Conservation (phyloP, 2,113 vertebrate species). For the Anseranas semipalmata region DNA sequence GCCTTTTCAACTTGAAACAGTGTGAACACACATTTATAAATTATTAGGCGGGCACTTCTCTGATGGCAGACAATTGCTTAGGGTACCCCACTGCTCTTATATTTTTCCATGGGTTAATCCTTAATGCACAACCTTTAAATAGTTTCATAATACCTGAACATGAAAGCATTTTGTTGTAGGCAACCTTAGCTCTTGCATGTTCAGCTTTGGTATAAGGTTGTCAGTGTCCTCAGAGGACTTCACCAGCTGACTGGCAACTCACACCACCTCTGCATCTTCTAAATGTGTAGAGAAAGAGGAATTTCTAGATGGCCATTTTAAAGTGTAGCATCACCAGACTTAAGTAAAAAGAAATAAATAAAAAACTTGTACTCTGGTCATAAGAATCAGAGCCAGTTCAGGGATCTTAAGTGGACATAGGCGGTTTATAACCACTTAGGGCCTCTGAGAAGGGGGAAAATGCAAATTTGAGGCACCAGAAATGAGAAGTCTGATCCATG, state of each 20-base stretch:
- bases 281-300: accelerated
- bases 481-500: neutral
- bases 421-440: neutral
- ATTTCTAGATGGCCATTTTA: neutral
- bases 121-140: neutral
- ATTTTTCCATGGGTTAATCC: neutral
- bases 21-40: neutral
- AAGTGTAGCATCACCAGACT: neutral
- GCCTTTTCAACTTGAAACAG: neutral
- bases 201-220: neutral
- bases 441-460: neutral
- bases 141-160: neutral
- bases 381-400: neutral
- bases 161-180: neutral
- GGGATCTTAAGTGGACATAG: neutral
- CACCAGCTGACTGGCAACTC: neutral
- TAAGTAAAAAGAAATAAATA: no score
- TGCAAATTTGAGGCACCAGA: neutral
- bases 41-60: neutral
- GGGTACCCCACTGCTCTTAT: neutral
- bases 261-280: no score
- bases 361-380: no score
- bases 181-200: accelerated
- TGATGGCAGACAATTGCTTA: neutral
- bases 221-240: neutral